Evolutionary conservation across 2,797 vertebrate genomes (phyloP).

Genomic region (Artibeus lituratus): DNA sequence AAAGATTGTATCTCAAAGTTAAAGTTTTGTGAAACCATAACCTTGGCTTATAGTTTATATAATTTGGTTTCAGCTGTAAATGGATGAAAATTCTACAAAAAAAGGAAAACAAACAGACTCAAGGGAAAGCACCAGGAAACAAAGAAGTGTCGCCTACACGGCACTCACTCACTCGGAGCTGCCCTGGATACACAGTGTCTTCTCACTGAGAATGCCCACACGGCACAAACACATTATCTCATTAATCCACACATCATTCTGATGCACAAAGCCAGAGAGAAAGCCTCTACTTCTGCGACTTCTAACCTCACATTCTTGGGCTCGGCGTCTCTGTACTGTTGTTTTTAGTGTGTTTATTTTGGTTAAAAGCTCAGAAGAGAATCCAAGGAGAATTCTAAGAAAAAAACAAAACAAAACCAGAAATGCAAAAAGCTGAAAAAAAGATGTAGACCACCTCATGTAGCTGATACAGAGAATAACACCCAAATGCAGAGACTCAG

Average conservation of each 20-base stretch:
- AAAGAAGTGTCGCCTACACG: neutral
- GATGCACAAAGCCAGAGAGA: neutral
- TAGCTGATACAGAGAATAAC: neutral
- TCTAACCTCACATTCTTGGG: neutral
- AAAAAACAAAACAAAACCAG: neutral
- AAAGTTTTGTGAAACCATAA: neutral
- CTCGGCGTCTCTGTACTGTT: neutral
- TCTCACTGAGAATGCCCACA: neutral
- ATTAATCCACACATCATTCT: neutral
- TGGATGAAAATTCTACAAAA: conserved; percentile 10
- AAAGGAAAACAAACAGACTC: neutral
- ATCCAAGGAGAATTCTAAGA: neutral
- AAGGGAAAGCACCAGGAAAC: neutral
- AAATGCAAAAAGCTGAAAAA: neutral
- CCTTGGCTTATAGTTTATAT: neutral
- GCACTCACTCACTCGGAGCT: neutral
- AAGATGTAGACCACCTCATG: neutral
- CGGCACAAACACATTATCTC: neutral
- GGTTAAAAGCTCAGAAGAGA: conserved; percentile 10
- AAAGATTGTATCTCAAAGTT: conserved; percentile 11
- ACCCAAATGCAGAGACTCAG: neutral
- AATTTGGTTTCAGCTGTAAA: neutral
- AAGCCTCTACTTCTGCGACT: neutral
- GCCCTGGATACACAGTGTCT: neutral
- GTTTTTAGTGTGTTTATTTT: neutral